Evolutionary conservation across 2,888 invertebrate species (phyloP), one percentile per base, ranked within the genome.

Genomic region (Meiosimyza decipiens): DNA sequence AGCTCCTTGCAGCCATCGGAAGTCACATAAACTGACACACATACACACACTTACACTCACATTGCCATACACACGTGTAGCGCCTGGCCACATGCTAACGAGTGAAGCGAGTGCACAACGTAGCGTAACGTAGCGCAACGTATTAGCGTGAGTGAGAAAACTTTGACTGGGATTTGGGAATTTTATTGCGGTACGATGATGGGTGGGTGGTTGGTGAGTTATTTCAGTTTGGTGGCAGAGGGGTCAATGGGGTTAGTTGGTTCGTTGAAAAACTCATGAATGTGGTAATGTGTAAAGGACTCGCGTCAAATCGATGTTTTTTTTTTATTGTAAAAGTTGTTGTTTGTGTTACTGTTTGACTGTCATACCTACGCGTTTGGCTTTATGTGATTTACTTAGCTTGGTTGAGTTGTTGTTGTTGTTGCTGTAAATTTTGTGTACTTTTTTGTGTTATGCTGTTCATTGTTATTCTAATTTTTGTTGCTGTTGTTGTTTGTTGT

Each of bases 271-370:
- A 18, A 63, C 18, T 49, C 13, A 22, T 28, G 47, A 57, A 82
- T 79, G 82, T 81, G 83, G 82, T 82, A 82, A 82, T 82, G 80
- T 83, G 81, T 83, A 80, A 82, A 82, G 81, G 83, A 83, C 83
- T 82, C 81, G 82, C 83, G 81, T 82, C 82, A 83, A 63, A 63
- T 63, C 63, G 50, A 63, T 82, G 83, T 75, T 76, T 76, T 62
- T 62, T 66, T 49, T 50, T 59, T 63, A 22, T 64, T 57, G 64
- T 5, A 13, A 15, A 59, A 22, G 62, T 69, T 62, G 67, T 52
- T 51, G 60, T 65, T 40, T 16, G n/a, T 70, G 69, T 57, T 64
- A 60, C 47, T 65, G 54, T 66, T 73, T 55, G 16, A 52, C 60
- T 70, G 69, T 66, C 68, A 72, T n/a, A 28, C 64, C 50, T 16